These are phyloP conservation scores for Artibeus lituratus DNA, from an alignment of 2,797 vertebrate genomes.

Conservation along the genomic window DNA sequence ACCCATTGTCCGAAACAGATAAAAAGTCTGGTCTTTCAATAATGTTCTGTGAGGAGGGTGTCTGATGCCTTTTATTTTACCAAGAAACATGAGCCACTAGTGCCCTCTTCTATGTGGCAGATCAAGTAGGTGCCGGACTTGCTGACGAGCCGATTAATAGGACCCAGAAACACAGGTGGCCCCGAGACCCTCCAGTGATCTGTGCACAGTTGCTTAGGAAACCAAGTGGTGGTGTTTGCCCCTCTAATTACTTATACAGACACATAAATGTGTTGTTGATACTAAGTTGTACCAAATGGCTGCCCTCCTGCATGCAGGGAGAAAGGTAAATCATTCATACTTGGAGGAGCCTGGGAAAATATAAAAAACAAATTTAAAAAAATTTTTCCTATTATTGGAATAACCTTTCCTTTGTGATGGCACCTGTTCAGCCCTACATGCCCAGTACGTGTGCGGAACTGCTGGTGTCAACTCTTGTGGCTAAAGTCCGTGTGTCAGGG, in stretches of 20 bases:
- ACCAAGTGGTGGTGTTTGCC: constrained; percentile 53
- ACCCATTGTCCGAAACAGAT: not conserved
- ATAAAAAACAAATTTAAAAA: constrained; percentile 11
- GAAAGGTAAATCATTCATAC: constrained; percentile 50
- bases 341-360: constrained; percentile 9
- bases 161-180: not conserved
- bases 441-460: not conserved
- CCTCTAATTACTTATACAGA: constrained; percentile 62
- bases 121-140: not conserved
- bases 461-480: not conserved
- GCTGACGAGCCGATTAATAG: not conserved
- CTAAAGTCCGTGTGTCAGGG: not conserved
- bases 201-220: constrained; percentile 49
- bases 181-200: not conserved
- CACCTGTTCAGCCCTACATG: constrained; percentile 26
- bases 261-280: constrained; percentile 62
- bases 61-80: not conserved
- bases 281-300: constrained; percentile 57
- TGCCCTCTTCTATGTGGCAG: not conserved
- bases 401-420: not conserved
- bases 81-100: not conserved
- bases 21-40: not conserved
- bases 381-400: constrained; percentile 38
- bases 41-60: not conserved
- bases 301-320: constrained; percentile 57